Base-by-base conservation (phyloP, 2,113 vertebrate genomes). In the Trogon melanurus region DNA sequence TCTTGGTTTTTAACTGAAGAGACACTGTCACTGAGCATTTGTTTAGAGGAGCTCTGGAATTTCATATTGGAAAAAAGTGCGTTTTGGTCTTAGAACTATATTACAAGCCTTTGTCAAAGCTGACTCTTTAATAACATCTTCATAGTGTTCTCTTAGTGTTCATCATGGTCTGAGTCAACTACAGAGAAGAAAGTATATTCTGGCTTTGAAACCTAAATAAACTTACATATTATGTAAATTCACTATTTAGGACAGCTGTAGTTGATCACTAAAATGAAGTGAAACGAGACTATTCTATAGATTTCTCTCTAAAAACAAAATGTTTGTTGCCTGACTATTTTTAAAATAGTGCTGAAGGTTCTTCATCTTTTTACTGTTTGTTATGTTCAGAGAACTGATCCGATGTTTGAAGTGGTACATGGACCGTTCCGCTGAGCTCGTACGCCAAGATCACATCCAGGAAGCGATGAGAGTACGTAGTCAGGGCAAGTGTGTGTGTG, bases 381-480 rank as follows among this genome's bases (percentile, higher is more conserved):
- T 97, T 34, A 54, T 88, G 57, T 85, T 5, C 96, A 99, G 99
- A 82, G 99, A 99, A 95, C 97, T 99, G 96, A 99, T 99, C 92
- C 99, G 99, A 18, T 99, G 99, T 96, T 96, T 99, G 92, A 99
- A 98, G 97, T 99, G 99, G 99, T 99, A 99, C 97, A 99, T 99
- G 99, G 99, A 99, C 93, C 99, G 99, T 51, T 99, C 99, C 17
- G 99, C 99, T 34, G 99, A 99, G 96, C 98, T 99, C 20, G 98
- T 99, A 16, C 97, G 99, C 65, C 99, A 99, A 66, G 99, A 99
- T 92, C 99, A 99, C 98, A 99, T 99, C 85, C 99, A 99, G 97
- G 99, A 99, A 66, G 99, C 99, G 4, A 99, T 99, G 99, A 98
- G 99, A 95, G 99, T 99, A 96, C 95, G 97, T 96, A n/a, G 54